A percentile compares a stretch with the other conserved stretches of the same genome.
These are phyloP conservation scores for Dorcus parallelipipedus DNA, from an alignment of 2,888 invertebrate species.

Conservation along the genomic window DNA sequence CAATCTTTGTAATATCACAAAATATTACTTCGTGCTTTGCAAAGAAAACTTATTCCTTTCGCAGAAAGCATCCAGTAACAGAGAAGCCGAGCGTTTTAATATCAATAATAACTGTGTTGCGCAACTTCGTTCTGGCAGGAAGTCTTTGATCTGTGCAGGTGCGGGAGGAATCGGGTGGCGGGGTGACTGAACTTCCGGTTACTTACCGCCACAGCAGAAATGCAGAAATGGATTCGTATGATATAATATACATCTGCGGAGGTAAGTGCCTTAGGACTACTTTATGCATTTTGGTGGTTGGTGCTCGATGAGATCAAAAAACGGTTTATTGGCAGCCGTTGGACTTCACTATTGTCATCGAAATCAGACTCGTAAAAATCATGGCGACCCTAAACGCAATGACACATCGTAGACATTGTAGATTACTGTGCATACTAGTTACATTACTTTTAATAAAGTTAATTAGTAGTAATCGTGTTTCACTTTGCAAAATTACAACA, in stretches of 20 bases:
- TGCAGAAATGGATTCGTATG: slow-evolving; percentile 23
- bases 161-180: background rate
- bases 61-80: no score
- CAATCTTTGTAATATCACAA: no score
- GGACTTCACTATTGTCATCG: no score
- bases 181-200: slow-evolving; percentile 16
- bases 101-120: background rate
- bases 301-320: slow-evolving; percentile 21
- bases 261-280: slow-evolving; percentile 24
- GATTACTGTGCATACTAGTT: no score
- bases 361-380: no score
- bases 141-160: slow-evolving; percentile 4
- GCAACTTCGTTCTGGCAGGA: background rate
- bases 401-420: no score
- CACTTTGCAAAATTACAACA: no score
- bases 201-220: slow-evolving; percentile 22
- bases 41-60: no score
- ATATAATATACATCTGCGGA: slow-evolving; percentile 23
- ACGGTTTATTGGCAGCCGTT: background rate
- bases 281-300: slow-evolving; percentile 22
- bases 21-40: no score
- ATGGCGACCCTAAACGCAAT: no score
- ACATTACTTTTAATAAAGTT: no score
- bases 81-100: background rate
- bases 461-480: no score